Evolutionary conservation across 2,888 invertebrate genomes (phyloP).

Genomic region (Melieria crassipennis): DNA sequence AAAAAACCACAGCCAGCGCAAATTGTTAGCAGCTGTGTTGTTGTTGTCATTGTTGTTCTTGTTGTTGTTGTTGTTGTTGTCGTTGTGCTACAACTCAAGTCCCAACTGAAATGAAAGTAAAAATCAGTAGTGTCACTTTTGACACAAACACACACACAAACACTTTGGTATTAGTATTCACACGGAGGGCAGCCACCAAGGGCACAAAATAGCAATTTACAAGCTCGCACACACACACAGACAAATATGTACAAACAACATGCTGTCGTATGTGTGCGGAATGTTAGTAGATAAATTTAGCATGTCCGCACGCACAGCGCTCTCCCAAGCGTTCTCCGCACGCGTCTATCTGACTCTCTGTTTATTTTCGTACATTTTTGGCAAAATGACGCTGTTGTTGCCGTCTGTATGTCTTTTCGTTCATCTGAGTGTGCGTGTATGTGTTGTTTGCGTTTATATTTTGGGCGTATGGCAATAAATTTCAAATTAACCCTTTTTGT

Average conservation of each 20-base stretch:
- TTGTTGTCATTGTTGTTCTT: too few relatives aligned
- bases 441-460: constrained; percentile 20
- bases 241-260: background rate
- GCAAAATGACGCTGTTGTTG: too few relatives aligned
- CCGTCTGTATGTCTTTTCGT: too few relatives aligned
- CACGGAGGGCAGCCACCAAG: background rate
- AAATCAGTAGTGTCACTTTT: background rate
- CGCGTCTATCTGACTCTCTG: constrained; percentile 3
- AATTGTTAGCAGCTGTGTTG: too few relatives aligned
- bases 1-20: too few relatives aligned
- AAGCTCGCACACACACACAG: background rate
- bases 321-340: background rate
- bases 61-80: background rate
- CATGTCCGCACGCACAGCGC: too few relatives aligned
- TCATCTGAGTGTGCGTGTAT: background rate
- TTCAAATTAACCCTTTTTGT: constrained; percentile 32
- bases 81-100: background rate
- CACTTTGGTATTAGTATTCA: background rate
- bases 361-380: constrained; percentile 3
- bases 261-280: too few relatives aligned
- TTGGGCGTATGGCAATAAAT: constrained; percentile 24
- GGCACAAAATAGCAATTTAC: background rate
- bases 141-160: constrained; percentile 7
- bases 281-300: too few relatives aligned
- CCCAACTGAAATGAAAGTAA: background rate